These are phyloP conservation scores for Brachynemurus nebulosus DNA, from an alignment of 2,888 invertebrate genomes.

Conservation along the genomic window DNA sequence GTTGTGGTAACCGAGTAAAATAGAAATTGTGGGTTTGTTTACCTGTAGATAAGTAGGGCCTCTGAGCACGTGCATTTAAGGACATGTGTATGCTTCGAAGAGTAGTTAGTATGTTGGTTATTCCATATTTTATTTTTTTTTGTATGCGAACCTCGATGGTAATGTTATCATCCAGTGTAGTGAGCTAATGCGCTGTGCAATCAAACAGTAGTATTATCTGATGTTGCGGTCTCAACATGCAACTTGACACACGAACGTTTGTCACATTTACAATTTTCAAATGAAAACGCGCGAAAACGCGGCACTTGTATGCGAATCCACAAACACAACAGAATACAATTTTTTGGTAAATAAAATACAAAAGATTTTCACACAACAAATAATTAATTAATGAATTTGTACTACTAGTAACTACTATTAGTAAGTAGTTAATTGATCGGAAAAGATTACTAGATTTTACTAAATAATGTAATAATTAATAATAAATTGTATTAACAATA, in stretches of 20 bases:
- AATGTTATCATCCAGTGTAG: conserved; percentile 7
- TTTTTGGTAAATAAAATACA: too few species aligned
- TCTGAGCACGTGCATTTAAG: conserved; percentile 11
- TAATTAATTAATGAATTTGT: too few species aligned
- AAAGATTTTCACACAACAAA: too few species aligned
- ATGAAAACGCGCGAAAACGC: conserved; percentile 8
- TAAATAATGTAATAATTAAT: too few species aligned
- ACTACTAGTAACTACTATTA: too few species aligned
- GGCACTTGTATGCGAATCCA: neutral
- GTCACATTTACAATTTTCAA: conserved; percentile 4
- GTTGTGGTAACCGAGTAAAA: too few species aligned
- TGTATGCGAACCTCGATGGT: conserved; percentile 2
- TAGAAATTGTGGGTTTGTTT: conserved; percentile 4
- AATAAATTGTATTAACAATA: too few species aligned
- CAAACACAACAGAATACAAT: neutral
- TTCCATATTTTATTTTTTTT: conserved; percentile 11
- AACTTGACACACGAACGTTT: conserved; percentile 4
- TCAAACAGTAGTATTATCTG: conserved; percentile 6
- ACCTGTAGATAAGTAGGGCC: conserved; percentile 6
- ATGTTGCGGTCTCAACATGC: neutral
- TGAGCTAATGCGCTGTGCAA: conserved; percentile 9
- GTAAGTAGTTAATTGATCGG: too few species aligned
- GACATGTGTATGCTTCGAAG: conserved; percentile 7
- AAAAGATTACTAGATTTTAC: too few species aligned
- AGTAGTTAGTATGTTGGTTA: conserved; percentile 7